These are phyloP conservation scores for Styela clava DNA, from an alignment of 23 tunicate genomes.

Conservation along the genomic window DNA sequence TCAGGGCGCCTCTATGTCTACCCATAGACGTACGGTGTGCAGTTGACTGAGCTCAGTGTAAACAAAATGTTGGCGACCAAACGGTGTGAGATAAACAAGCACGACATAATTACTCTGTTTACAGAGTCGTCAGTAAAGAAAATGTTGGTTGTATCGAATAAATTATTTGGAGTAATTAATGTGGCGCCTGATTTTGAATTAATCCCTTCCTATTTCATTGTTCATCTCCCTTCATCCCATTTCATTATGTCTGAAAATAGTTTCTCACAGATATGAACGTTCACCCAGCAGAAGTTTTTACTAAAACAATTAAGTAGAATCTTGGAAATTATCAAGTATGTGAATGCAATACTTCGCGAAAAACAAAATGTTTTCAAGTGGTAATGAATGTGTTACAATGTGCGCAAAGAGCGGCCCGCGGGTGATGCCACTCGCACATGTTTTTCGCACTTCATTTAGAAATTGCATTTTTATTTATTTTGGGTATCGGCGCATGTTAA, in stretches of 20 bases:
- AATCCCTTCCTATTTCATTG: constrained; percentile 28
- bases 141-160: constrained; percentile 10
- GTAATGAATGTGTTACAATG: no score
- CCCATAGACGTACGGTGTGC: not conserved
- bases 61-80: constrained; percentile 27
- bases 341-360: no score
- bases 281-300: not conserved
- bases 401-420: no score
- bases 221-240: not conserved
- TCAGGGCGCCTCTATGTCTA: constrained; percentile 24
- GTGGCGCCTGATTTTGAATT: constrained; percentile 20
- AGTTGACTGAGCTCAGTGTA: not conserved
- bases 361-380: no score
- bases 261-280: not conserved
- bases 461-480: no score
- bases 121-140: constrained; percentile 22
- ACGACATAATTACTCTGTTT: constrained; percentile 27
- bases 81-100: constrained; percentile 11
- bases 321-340: not conserved
- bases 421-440: no score
- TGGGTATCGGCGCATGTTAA: no score
- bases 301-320: not conserved
- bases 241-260: not conserved
- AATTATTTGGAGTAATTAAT: constrained; percentile 15
- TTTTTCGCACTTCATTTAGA: no score